A percentile compares a stretch with the other conserved stretches of the same genome.
These are phyloP conservation scores for Menidia beryllina DNA, from an alignment of 2,113 vertebrate genomes.

Conservation along the genomic window DNA sequence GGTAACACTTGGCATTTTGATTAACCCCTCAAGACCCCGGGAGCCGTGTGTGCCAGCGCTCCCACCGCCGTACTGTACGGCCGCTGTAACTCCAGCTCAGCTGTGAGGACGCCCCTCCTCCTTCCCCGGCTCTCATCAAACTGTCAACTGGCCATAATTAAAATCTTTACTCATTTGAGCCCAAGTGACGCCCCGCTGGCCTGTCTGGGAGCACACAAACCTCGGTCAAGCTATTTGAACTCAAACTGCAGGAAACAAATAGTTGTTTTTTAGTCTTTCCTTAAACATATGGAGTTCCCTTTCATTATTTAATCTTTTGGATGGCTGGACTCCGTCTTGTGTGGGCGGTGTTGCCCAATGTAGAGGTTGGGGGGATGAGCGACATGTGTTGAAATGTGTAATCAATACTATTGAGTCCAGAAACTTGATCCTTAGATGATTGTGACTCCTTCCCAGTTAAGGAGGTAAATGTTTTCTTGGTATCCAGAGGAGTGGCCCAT, in stretches of 20 bases:
- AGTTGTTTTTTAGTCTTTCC: not conserved
- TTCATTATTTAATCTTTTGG: not conserved
- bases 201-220: constrained; percentile 4
- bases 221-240: constrained; percentile 1
- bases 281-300: not conserved
- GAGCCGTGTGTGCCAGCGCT: constrained; percentile 21
- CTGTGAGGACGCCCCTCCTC: not conserved
- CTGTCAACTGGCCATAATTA: constrained; percentile 81
- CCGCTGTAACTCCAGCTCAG: constrained; percentile 22
- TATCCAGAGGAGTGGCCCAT: constrained; percentile 68
- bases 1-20: constrained; percentile 74
- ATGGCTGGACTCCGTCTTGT: constrained; percentile 11
- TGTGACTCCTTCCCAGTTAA: constrained; percentile 75
- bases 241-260: not conserved
- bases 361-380: constrained; percentile 7
- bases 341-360: constrained; percentile 25
- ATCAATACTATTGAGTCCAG: constrained; percentile 70
- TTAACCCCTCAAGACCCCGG: constrained; percentile 54
- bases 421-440: constrained; percentile 68
- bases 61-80: constrained; percentile 15
- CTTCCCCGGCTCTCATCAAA: constrained; percentile 62
- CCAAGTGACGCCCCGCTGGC: constrained; percentile 13
- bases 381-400: constrained; percentile 79
- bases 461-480: constrained; percentile 81
- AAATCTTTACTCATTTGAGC: constrained; percentile 54